Evolutionary conservation across 2,888 invertebrate species (phyloP).

Genomic region (Patella pellucida): DNA sequence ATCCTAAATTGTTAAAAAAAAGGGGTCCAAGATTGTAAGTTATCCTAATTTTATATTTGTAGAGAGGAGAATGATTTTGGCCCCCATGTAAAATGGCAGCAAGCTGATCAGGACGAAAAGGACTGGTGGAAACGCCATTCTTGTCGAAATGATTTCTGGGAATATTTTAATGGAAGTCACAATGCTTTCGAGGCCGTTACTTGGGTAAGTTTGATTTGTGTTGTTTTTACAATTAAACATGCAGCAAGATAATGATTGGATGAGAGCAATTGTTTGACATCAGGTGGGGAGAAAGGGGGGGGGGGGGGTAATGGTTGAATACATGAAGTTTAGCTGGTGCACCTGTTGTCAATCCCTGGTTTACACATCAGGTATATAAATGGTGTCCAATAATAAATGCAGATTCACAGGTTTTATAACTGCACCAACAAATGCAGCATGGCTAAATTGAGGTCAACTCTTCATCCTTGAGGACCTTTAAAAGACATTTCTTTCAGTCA

Average conservation of each 20-base stretch:
- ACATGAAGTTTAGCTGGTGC: background rate
- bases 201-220: slow-evolving; percentile 38
- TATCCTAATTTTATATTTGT: background rate
- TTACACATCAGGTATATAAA: background rate
- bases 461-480: too few species aligned
- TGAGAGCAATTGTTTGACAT: background rate
- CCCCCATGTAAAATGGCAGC: slow-evolving; percentile 1
- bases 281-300: background rate
- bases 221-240: too few species aligned
- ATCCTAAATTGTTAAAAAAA: too few species aligned
- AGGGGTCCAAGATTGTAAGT: too few species aligned
- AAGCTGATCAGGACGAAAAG: slow-evolving; percentile 30
- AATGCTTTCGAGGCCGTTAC: slow-evolving; percentile 47
- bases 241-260: too few species aligned
- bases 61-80: slow-evolving; percentile 12
- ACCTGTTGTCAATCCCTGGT: background rate
- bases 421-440: too few species aligned
- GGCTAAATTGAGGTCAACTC: too few species aligned
- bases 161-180: slow-evolving; percentile 34
- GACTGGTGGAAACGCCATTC: slow-evolving; percentile 27
- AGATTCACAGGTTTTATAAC: too few species aligned
- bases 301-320: background rate
- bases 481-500: too few species aligned
- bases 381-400: too few species aligned
- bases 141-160: slow-evolving; percentile 43